These are phyloP conservation scores for Lepidurus arcticus DNA, from an alignment of 1,140 invertebrate species.

Conservation along the genomic window DNA sequence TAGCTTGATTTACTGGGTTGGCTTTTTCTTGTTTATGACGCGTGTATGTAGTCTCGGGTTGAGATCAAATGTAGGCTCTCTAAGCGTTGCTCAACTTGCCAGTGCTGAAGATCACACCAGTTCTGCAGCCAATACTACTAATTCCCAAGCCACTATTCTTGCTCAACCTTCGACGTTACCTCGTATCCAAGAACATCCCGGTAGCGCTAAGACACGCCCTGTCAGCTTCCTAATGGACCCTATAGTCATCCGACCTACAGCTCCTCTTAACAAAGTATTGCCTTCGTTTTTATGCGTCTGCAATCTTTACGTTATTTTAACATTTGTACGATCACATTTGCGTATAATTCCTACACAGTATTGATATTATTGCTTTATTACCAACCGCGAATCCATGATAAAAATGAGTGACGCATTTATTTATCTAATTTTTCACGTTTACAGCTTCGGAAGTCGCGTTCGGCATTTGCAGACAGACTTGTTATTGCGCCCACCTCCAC, in stretches of 20 bases:
- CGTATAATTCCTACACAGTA: not conserved
- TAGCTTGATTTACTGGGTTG: no score
- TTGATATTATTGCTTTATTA: no score
- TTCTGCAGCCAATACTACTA: not conserved
- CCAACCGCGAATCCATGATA: no score
- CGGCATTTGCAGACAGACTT: slow-evolving; percentile 32
- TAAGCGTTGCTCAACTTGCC: not conserved
- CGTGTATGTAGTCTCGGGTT: slow-evolving; percentile 23
- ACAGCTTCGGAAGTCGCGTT: slow-evolving; percentile 36
- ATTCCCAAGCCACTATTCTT: slow-evolving; percentile 1
- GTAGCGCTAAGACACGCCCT: slow-evolving; percentile 10
- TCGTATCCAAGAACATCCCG: slow-evolving; percentile 12
- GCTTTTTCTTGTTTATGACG: slow-evolving; percentile 6
- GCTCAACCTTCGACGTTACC: slow-evolving; percentile 8
- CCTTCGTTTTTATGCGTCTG: not conserved
- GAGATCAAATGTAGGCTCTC: slow-evolving; percentile 8
- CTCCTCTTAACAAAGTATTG: slow-evolving; percentile 8
- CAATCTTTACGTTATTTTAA: not conserved
- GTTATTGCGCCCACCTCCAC: slow-evolving; percentile 51
- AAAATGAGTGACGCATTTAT: not conserved
- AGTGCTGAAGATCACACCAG: not conserved
- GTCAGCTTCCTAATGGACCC: slow-evolving; percentile 2
- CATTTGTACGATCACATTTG: not conserved
- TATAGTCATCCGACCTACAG: slow-evolving; percentile 2
- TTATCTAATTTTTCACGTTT: slow-evolving; percentile 17